Evolutionary conservation across 2,888 invertebrate genomes (phyloP).

Genomic region (Seladonia tumulorum): DNA sequence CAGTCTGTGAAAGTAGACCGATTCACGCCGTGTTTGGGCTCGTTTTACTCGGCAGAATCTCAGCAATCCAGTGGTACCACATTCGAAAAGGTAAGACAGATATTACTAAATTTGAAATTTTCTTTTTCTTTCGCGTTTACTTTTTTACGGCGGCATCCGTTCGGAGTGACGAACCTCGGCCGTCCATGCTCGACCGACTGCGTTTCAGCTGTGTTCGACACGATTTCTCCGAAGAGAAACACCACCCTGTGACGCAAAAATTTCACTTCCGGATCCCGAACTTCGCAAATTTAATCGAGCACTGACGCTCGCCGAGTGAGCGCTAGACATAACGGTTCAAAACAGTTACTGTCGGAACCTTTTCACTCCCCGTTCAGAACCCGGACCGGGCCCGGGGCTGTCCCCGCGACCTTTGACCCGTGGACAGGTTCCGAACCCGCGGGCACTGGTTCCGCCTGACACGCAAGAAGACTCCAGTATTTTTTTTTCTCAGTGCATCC

Average conservation of each 20-base stretch:
- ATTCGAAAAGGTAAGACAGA: not conserved
- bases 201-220: too few relatives aligned
- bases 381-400: too few relatives aligned
- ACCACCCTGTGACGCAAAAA: too few relatives aligned
- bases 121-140: too few relatives aligned
- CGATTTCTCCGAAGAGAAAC: too few relatives aligned
- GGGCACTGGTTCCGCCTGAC: slow-evolving; percentile 37
- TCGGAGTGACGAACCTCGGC: too few relatives aligned
- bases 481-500: slow-evolving; percentile 1
- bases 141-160: not conserved
- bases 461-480: slow-evolving; percentile 10
- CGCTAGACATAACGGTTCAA: not conserved
- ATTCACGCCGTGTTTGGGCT: not conserved
- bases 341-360: not conserved
- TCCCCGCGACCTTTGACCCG: slow-evolving; percentile 1
- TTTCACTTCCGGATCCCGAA: too few relatives aligned
- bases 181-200: too few relatives aligned
- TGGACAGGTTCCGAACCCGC: slow-evolving; percentile 60
- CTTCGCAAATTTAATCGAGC: too few relatives aligned
- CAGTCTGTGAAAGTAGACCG: not conserved
- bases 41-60: not conserved
- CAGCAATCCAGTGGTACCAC: not conserved
- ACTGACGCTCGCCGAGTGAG: too few relatives aligned
- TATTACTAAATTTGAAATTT: not conserved
- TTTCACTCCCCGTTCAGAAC: not conserved